Base-by-base conservation (phyloP, 2,888 invertebrate species). In the Oxyteleia sp. region DNA sequence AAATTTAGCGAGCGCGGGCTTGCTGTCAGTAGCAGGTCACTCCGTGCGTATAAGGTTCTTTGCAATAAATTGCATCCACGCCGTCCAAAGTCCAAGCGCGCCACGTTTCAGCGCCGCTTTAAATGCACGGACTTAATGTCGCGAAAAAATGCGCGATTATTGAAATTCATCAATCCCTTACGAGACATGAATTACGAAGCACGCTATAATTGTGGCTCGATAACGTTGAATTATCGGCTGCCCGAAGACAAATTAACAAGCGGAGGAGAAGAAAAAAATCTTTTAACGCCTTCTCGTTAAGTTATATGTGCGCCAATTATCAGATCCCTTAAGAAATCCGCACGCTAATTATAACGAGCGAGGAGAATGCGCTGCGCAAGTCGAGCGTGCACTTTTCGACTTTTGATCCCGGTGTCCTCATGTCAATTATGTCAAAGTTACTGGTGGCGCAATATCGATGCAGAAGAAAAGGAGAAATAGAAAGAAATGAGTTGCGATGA, bases 21-120 rank as follows among this genome's bases (percentile, higher is more conserved):
- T 66, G 35, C 55, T 43, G 5, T 55, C 66, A 78, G 68, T 79
- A 61, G 53, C 74, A 68, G 79, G 79, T 82, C 82, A 82, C 57
- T 68, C 26, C 49, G 64, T 68, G 13, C 63, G 11, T 18, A 41
- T 59, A 49, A 68, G 78, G 68, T 82, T 79, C 75, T 84, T 75
- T 69, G 68, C 69, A 49, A 69, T 57, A 78, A 84, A 82, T 71
- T 66, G 66, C 66, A 71, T 61, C 78, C 81, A 51, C 78, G 68
- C 41, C 78, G 81, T 71, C 20, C 84, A 84, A 84, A 84, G 82
- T 82, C 71, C 84, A 38, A 23, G 20, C 43, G 26, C 57, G 64
- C 18, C 53, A 32, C 47, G 43, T 35, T 35, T 57, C 66, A 72
- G 47, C 10, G 35, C 35, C 26, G 53, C 29, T 55, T 64, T 66